Evolutionary conservation across 1,140 invertebrate genomes (phyloP).

Genomic region (Contarinia nasturtii): DNA sequence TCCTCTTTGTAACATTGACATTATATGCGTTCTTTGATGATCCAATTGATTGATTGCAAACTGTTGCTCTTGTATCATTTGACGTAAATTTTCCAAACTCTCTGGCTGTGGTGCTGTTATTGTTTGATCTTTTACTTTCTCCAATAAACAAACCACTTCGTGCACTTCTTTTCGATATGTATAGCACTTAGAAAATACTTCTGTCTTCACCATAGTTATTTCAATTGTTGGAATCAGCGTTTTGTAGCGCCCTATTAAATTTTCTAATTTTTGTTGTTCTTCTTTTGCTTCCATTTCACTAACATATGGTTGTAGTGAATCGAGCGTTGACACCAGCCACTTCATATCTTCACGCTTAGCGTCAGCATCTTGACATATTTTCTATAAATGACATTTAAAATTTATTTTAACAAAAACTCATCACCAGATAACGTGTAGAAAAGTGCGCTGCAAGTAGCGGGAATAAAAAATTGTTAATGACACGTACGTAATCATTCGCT

Average conservation of each 20-base stretch:
- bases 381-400: slow-evolving; percentile 30
- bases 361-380: slow-evolving; percentile 75
- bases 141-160: slow-evolving; percentile 58
- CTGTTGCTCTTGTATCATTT: slow-evolving; percentile 60
- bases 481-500: no score
- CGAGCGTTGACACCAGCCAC: slow-evolving; percentile 79
- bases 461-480: no score
- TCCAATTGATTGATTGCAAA: slow-evolving; percentile 62
- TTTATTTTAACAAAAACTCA: no score
- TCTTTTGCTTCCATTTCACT: slow-evolving; percentile 52
- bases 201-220: slow-evolving; percentile 77
- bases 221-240: slow-evolving; percentile 81
- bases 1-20: slow-evolving; percentile 77
- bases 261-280: slow-evolving; percentile 67
- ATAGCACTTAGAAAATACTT: slow-evolving; percentile 81
- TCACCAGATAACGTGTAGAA: no score
- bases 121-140: slow-evolving; percentile 52
- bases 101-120: slow-evolving; percentile 41
- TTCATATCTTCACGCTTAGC: slow-evolving; percentile 81
- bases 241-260: slow-evolving; percentile 69
- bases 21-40: slow-evolving; percentile 64
- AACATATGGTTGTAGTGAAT: slow-evolving; percentile 64
- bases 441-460: no score
- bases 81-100: slow-evolving; percentile 50
- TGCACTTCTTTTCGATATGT: slow-evolving; percentile 73